Conservation (phyloP, 2,797 vertebrate genomes). For the Chelonia mydas region DNA sequence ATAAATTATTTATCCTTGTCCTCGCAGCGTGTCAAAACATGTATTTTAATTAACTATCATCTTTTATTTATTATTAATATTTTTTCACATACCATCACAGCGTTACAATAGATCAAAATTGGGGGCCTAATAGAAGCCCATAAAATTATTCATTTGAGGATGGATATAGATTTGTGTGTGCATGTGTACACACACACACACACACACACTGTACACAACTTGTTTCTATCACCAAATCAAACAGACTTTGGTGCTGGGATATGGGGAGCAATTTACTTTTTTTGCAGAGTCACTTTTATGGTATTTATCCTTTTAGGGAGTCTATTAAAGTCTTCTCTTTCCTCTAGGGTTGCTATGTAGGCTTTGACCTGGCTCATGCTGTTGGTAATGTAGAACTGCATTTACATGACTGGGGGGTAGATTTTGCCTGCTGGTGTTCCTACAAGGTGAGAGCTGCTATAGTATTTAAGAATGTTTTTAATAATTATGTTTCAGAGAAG, state of each 20-base stretch:
- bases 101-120: neutral
- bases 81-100: neutral
- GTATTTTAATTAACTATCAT: neutral
- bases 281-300: neutral
- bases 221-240: neutral
- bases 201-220: neutral
- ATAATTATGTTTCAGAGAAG: neutral
- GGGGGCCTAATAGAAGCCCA: neutral
- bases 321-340: slow-evolving; percentile 24
- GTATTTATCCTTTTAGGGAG: neutral
- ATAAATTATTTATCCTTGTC: neutral
- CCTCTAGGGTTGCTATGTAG: slow-evolving; percentile 91
- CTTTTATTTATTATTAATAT: accelerated
- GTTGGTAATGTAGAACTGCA: slow-evolving; percentile 90
- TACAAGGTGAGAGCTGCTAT: slow-evolving; percentile 88
- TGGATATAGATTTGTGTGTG: accelerated
- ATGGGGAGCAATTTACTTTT: neutral
- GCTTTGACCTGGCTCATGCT: slow-evolving; percentile 94
- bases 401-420: slow-evolving; percentile 94
- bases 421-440: slow-evolving; percentile 98
- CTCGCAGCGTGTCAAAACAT: neutral
- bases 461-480: neutral
- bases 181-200: neutral
- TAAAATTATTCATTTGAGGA: neutral
- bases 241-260: neutral